phyloP scores from a whole-genome alignment of 1,140 invertebrate species.

The Zaprionus africanus region DNA sequence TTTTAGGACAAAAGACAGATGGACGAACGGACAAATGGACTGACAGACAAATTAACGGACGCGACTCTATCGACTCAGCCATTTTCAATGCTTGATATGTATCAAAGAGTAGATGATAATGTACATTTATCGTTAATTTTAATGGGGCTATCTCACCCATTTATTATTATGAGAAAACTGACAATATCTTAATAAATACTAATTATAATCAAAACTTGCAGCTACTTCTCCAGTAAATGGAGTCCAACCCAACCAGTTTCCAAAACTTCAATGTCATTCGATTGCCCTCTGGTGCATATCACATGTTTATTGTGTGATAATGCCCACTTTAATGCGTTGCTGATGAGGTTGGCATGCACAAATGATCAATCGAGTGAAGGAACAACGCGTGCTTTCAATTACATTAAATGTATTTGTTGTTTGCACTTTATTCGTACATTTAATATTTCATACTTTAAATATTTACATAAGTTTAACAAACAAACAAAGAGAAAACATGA shows the following conservation, averaged over 20 bases:
- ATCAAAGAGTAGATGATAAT: too few species aligned
- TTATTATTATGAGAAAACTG: too few species aligned
- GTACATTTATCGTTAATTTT: too few species aligned
- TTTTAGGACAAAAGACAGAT: too few species aligned
- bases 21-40: too few species aligned
- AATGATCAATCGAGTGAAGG: background rate
- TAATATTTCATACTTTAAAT: constrained; percentile 83
- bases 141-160: too few species aligned
- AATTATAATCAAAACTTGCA: too few species aligned
- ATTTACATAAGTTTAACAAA: constrained; percentile 83
- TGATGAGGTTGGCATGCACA: background rate
- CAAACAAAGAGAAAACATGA: constrained; percentile 81
- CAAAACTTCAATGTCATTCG: background rate
- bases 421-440: constrained; percentile 83
- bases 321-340: background rate
- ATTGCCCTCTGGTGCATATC: background rate
- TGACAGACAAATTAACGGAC: too few species aligned
- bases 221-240: too few species aligned
- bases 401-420: constrained; percentile 83
- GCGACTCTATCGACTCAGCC: too few species aligned
- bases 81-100: too few species aligned
- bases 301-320: background rate
- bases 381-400: constrained; percentile 46
- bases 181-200: too few species aligned
- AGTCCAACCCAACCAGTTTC: background rate